Evolutionary conservation across 1,140 invertebrate species (phyloP), one percentile per base, ranked within the genome.

Genomic region (Euschistus heros): DNA sequence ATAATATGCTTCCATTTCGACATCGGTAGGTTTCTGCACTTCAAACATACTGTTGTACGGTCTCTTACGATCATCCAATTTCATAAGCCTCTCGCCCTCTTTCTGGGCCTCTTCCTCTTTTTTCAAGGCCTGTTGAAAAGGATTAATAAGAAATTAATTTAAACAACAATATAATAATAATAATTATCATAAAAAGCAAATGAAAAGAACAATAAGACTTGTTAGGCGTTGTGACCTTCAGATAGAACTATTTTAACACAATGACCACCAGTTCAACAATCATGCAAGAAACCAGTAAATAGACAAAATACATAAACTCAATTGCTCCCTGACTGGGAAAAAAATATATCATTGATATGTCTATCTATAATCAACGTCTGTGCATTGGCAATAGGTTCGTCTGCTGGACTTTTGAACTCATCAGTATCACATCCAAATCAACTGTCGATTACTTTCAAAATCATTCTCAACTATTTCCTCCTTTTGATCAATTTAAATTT

Each of bases 1-100:
- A 69, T 87, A 84, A 78, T 89, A 97, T 2, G 93, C 94, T 76
- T 97, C 94, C 74, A 97, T 86, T 76, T 98, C 92, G 71, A 94
- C 91, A 66, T 92, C 88, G 0, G 92, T 89, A 0, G 90, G 91
- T 69, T 86, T 87, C 67, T 88, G 87, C 0, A 84, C 82, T 69
- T 89, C 85, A 68, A 84, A 87, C 84, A 89, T 89, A 70, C 90
- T 94, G 74, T 97, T 96, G 73, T 96, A 98, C 0, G 89, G 84
- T 24, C 94, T 77, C 74, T 97, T 94, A 26, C 93, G 78, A 74
- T 98, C 94, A 76, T 95, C 92, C 71, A 88, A 77, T 17, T 80
- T 77, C 55, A 92, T 74, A 0, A 91, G 70, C 37, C 78, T 75
- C 0, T 89, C 84, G 0, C 83, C 86, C 66, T 82, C 78, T 68